Evolutionary conservation across 2,113 vertebrate species (phyloP), one percentile per base, ranked within the genome.

Genomic region (Aix galericulata): DNA sequence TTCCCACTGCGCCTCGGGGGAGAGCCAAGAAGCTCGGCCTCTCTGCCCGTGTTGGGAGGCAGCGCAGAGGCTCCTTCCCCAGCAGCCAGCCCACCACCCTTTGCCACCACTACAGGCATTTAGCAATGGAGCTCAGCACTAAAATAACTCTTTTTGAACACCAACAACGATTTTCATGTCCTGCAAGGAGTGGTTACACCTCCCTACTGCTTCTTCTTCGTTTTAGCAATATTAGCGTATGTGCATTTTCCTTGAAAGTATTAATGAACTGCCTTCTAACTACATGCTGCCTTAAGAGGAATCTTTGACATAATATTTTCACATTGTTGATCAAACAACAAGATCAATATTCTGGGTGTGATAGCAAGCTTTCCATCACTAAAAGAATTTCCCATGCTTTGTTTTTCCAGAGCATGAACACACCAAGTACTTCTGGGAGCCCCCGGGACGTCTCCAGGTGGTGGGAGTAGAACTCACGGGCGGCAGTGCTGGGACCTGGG

Each of bases 71-170:
- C 52, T 84, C 40, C 8, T 84, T 82, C n/a, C 29, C 76, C 11
- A 48, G 73, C 68, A 77, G 80, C 86, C 86, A 50, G 55, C 32
- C 34, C 36, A 14, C 36, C 0, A 86, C 50, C 89, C 23, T 13
- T 74, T 3, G 0, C 26, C 4, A 13, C 52, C 0, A 1, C 75
- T 17, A 7, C 48, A 66, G 40, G 40, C 40, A 40, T 40, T 40
- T 40, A 40, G 21, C 53, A 59, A n/a, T 11, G 26, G 72, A 86
- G 59, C 94, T 40, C 21, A 63, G 42, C 52, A 38, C 42, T 13
- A 4, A 78, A 77, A 92, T 81, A 4, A 25, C 23, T 91, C 59
- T 27, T 73, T 52, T 68, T 62, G 21, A 91, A 76, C 62, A 44
- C 2, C 81, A 78, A 73, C 82, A n/a, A 15, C 58, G 86, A 40